Evolutionary conservation across 2,888 invertebrate species (phyloP).

Genomic region (Bembecia ichneumoniformis): DNA sequence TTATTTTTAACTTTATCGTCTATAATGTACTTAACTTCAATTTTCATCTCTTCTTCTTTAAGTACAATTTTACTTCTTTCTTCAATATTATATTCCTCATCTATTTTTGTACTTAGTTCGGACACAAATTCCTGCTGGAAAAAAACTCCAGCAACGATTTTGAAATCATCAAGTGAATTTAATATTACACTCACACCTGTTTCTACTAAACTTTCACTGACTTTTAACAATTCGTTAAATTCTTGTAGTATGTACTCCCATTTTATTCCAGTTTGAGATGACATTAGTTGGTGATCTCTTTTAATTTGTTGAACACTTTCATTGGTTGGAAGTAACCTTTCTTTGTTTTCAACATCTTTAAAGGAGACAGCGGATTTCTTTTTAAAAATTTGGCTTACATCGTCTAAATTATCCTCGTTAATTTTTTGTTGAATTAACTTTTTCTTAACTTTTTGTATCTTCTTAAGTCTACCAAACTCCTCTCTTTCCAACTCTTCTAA

Average conservation of each 20-base stretch:
- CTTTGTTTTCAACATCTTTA: too few species aligned
- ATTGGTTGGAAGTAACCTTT: too few species aligned
- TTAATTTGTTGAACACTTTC: too few species aligned
- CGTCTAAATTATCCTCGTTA: neutral
- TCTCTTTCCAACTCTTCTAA: conserved; percentile 16
- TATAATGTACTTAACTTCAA: neutral
- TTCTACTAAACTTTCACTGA: conserved; percentile 18
- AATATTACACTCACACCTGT: conserved; percentile 17
- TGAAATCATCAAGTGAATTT: conserved; percentile 19
- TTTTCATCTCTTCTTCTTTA: conserved; percentile 4
- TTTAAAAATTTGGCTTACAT: too few species aligned
- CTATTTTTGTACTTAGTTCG: neutral
- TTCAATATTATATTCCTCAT: neutral
- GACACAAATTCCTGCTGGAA: conserved; percentile 3
- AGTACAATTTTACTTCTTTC: neutral
- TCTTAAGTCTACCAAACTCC: neutral
- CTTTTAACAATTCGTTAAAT: conserved; percentile 16
- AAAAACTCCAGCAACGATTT: conserved; percentile 13
- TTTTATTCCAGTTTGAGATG: too few species aligned
- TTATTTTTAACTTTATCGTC: conserved; percentile 7
- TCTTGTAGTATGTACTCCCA: conserved; percentile 1
- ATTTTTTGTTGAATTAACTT: neutral
- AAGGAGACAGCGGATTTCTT: too few species aligned
- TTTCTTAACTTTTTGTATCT: neutral
- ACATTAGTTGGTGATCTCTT: too few species aligned